A percentile compares a stretch with the other conserved stretches of the same genome.
Conservation (phyloP, 1,140 invertebrate species). For the Microplitis demolitor region DNA sequence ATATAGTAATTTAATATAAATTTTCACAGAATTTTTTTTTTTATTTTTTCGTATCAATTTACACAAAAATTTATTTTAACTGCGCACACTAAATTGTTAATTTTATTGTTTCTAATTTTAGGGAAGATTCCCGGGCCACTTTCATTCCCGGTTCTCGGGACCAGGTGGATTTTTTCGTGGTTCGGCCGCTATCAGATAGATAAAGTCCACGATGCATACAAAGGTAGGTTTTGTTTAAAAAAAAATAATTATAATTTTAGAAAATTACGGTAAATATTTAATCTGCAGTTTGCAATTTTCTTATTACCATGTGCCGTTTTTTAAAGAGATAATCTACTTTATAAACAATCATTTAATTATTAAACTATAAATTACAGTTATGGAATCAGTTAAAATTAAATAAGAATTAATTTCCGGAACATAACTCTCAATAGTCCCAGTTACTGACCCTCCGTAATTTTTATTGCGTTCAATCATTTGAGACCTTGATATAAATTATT, state of each 20-base stretch:
- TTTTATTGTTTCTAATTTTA: slow-evolving; percentile 33
- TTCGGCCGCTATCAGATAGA: slow-evolving; percentile 73
- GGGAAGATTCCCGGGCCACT: slow-evolving; percentile 73
- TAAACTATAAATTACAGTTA: too few species aligned
- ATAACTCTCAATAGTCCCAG: too few species aligned
- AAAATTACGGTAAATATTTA: too few species aligned
- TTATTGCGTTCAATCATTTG: too few species aligned
- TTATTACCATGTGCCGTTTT: background rate
- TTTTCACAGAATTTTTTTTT: background rate
- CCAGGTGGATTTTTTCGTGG: slow-evolving; percentile 75
- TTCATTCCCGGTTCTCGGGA: slow-evolving; percentile 76
- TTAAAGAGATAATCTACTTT: too few species aligned
- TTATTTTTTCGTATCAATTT: background rate
- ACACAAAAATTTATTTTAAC: slow-evolving; percentile 3
- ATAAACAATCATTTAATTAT: too few species aligned
- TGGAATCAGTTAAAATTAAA: too few species aligned
- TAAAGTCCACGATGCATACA: slow-evolving; percentile 80
- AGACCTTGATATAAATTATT: too few species aligned
- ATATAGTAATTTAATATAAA: background rate
- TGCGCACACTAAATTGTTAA: slow-evolving; percentile 29
- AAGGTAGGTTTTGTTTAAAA: slow-evolving; percentile 61
- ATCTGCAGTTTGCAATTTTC: background rate
- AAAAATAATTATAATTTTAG: background rate
- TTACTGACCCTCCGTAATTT: too few species aligned
- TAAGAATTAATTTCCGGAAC: too few species aligned